Evolutionary conservation across 2,888 invertebrate genomes (phyloP).

Genomic region (Cantharis rufa): DNA sequence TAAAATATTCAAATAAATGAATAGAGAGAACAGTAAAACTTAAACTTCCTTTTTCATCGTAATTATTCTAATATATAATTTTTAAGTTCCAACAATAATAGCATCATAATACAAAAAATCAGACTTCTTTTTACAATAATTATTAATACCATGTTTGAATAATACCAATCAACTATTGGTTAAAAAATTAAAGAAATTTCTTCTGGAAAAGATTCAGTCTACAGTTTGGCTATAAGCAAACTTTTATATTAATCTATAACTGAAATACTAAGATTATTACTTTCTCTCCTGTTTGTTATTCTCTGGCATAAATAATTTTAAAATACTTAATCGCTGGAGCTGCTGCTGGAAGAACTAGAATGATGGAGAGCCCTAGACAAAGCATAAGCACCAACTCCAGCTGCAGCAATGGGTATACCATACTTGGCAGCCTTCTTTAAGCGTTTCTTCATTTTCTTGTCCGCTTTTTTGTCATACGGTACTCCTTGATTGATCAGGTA

Average conservation of each 20-base stretch:
- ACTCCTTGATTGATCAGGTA: not conserved
- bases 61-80: not conserved
- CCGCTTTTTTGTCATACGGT: slow-evolving; percentile 5
- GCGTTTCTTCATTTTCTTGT: slow-evolving; percentile 34
- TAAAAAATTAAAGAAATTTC: not conserved
- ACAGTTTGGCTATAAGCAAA: not conserved
- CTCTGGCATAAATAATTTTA: not conserved
- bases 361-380: slow-evolving; percentile 57
- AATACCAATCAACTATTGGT: not conserved
- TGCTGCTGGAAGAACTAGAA: slow-evolving; percentile 28
- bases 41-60: not conserved
- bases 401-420: slow-evolving; percentile 53
- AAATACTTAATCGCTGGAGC: slow-evolving; percentile 24
- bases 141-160: not conserved
- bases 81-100: not conserved
- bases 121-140: not conserved
- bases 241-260: not conserved
- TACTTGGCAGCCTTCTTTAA: slow-evolving; percentile 54
- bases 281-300: not conserved
- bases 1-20: not conserved
- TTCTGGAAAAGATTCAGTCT: not conserved
- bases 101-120: not conserved
- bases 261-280: not conserved
- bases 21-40: not conserved
- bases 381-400: slow-evolving; percentile 63